Base-by-base conservation (phyloP, 2,888 invertebrate species). In the Dermolepida albohirtum region DNA sequence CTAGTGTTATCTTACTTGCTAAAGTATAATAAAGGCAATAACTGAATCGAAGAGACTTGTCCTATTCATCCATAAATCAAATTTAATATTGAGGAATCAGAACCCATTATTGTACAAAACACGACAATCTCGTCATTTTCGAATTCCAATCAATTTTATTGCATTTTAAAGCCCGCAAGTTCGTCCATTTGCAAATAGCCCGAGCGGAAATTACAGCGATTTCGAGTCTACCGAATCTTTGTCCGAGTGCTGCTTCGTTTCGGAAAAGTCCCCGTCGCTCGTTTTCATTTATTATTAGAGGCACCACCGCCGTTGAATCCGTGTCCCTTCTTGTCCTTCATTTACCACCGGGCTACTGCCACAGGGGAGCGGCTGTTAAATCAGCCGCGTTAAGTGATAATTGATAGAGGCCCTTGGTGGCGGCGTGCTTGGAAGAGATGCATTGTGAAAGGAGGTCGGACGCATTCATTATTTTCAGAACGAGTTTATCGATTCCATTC, bases 121-220 rank as follows among this genome's bases (percentile, higher is more conserved):
- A 57, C 43, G 8, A 43, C 43, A 41, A 27, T 27, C 43, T 43
- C 8, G 57, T 57, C 57, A 57, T 57, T 41, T 57, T 54, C 39
- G 39, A 14, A 41, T 40, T 54, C 39, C 57, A 22, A 29, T 44
- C 57, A 22, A 22, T 57, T 57, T 57, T 57, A 57, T 57, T 43
- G 43, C 57, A 14, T 41, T 57, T 57, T 44, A 11, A 10, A 39
- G 54, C 17, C 10, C 54, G 54, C 40, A 16, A 16, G 16, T 22
- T 49, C 54, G 16, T 34, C 40, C 29, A 41, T 54, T 44, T 44
- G 43, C 34, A 43, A 57, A 57, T 57, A 57, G 27, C 44, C 43
- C 44, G 44, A n/a, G 43, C 57, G 57, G 57, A 57, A 57, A 57
- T 44, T 57, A 57, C 43, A 43, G 27, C 27, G 51, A 51, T 29